Conservation (phyloP, 2,797 vertebrate genomes). For the Chelon auratus region DNA sequence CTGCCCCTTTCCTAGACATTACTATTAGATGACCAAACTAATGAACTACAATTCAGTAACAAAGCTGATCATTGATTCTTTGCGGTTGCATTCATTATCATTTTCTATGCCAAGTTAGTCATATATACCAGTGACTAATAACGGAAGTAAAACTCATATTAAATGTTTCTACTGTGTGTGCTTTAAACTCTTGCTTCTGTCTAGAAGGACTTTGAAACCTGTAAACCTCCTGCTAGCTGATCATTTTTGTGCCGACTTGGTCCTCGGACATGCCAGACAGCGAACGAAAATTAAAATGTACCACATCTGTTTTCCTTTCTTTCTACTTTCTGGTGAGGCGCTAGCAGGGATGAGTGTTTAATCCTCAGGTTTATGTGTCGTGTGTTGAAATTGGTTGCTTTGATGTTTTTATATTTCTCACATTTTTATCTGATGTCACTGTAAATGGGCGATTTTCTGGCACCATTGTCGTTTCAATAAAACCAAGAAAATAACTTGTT, state of each 20-base stretch:
- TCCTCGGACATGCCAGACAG: not conserved
- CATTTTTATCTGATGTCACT: slow-evolving; percentile 75
- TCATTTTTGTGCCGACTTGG: slow-evolving; percentile 43
- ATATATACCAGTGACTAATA: slow-evolving; percentile 4
- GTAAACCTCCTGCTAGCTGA: slow-evolving; percentile 46
- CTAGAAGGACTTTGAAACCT: slow-evolving; percentile 54
- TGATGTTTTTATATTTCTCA: slow-evolving; percentile 72
- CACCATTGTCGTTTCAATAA: slow-evolving; percentile 81
- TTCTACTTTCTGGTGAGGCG: slow-evolving; percentile 31
- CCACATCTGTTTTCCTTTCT: not conserved
- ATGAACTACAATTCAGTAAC: not conserved
- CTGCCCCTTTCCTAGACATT: too few relatives aligned
- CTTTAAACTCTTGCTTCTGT: slow-evolving; percentile 59
- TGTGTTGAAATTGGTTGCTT: slow-evolving; percentile 68
- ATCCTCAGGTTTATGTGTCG: slow-evolving; percentile 82
- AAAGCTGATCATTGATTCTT: not conserved
- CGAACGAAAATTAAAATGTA: slow-evolving; percentile 2
- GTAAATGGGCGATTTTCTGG: slow-evolving; percentile 76
- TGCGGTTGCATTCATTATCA: slow-evolving; percentile 2
- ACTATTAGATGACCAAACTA: not conserved
- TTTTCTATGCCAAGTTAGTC: not conserved
- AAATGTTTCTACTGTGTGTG: slow-evolving; percentile 58
- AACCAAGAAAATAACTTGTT: slow-evolving; percentile 32
- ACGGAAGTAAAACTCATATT: slow-evolving; percentile 15
- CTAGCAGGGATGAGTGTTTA: slow-evolving; percentile 53